Percentiles rank a stretch among this genome's conserved stretches.
phyloP scores from a whole-genome alignment of 64 coral and sea anemone genomes.

The Montipora foliosa region DNA sequence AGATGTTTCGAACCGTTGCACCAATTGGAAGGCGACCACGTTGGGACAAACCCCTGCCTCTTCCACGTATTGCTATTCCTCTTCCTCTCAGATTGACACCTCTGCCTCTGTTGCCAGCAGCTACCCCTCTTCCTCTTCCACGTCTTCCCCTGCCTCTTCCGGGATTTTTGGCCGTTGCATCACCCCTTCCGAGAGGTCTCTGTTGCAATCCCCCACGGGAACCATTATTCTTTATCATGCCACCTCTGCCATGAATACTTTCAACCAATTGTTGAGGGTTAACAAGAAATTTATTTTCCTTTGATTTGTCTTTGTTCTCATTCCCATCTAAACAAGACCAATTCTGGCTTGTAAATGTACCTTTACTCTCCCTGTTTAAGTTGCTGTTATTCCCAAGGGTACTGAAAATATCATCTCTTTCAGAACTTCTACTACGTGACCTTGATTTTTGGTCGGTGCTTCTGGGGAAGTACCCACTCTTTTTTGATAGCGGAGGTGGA shows the following conservation, averaged over 20 bases:
- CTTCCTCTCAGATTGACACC: constrained; percentile 4
- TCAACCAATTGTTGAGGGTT: not conserved
- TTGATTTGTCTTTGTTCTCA: not conserved
- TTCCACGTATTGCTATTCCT: constrained; percentile 3
- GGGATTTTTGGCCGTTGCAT: not conserved
- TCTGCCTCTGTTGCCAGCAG: not conserved
- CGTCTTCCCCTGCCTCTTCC: constrained; percentile 4
- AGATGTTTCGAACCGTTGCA: constrained; percentile 35
- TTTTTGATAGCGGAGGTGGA: not conserved
- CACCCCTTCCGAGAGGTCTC: not conserved
- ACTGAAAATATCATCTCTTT: not conserved
- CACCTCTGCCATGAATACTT: not conserved
- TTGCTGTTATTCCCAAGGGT: not conserved
- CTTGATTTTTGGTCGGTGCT: not conserved
- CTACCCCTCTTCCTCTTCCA: constrained; percentile 7
- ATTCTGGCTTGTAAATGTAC: constrained; percentile 41
- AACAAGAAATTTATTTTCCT: not conserved
- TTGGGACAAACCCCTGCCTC: constrained; percentile 13
- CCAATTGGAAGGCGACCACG: not conserved
- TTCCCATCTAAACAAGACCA: not conserved
- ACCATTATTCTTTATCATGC: not conserved
- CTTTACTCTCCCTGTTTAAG: not conserved
- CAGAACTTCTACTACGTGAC: constrained; percentile 33
- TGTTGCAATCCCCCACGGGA: constrained; percentile 9
- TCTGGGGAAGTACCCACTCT: constrained; percentile 27